A percentile compares a stretch with the other conserved stretches of the same genome.
phyloP scores from a whole-genome alignment of 23 tunicate genomes.

The Oikopleura albicans region DNA sequence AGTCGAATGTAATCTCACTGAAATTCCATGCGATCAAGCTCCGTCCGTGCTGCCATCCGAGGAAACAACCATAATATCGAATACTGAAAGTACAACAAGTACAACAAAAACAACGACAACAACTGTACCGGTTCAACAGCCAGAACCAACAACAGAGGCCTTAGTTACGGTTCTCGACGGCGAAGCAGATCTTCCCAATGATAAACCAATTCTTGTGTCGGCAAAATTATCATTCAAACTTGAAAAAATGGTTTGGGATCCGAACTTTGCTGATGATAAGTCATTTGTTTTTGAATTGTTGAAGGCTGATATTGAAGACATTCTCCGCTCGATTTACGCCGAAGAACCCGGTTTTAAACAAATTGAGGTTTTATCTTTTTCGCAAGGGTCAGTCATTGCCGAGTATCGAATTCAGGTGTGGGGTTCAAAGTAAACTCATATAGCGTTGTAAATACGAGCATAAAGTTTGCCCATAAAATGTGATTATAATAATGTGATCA shows the following conservation, averaged over 20 bases:
- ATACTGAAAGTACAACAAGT: no score
- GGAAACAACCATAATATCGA: no score
- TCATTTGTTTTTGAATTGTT: background rate
- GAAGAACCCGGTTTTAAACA: background rate
- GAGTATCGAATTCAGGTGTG: background rate
- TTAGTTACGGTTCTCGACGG: background rate
- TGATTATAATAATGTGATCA: no score
- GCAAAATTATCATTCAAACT: background rate
- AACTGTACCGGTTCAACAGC: background rate
- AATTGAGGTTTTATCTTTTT: background rate
- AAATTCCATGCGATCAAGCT: no score
- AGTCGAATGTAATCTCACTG: no score
- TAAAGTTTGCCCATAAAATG: no score
- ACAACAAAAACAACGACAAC: background rate
- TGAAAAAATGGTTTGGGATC: background rate
- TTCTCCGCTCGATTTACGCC: background rate
- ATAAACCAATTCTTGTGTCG: background rate
- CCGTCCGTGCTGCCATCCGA: no score
- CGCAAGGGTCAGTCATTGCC: background rate
- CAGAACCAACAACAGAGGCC: background rate
- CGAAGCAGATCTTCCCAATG: background rate
- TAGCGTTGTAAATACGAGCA: no score
- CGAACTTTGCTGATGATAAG: background rate
- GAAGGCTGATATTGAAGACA: slow-evolving; percentile 9
- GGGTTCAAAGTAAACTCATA: no score